Evolutionary conservation across 2,888 invertebrate species (phyloP), one percentile per base, ranked within the genome.

Genomic region (Noctua pronuba): DNA sequence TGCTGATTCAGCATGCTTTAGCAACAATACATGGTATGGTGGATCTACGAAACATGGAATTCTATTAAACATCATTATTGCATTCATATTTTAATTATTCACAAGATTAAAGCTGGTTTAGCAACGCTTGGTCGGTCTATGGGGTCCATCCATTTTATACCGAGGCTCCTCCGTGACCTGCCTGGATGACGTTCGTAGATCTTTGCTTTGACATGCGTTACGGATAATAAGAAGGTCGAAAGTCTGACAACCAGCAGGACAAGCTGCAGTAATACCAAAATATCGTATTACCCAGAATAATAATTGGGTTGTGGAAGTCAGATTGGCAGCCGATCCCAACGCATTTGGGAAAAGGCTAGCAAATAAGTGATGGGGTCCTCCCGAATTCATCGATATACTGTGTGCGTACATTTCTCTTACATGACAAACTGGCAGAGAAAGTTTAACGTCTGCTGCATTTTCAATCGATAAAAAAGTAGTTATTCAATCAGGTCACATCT

Each of bases 401-500:
- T 8, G 60, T 35, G 24, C 38, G 52, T 76, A 55, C 28, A 68
- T 78, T 75, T 69, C 77, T 41, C 62, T 21, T 21, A 18, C 68
- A 82, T 69, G 78, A 69, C 78, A 82, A 78, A 74, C 69, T 60
- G 60, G 41, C 71, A 77, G 81, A 83, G 73, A 82, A 82, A 83
- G 83, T 83, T 31, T 44, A 62, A 78, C 81, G 81, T 73, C 46
- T 46, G 28, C 65, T 83, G 73, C 65, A 78, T 83, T 82, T 67
- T 44, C 41, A 81, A 82, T 72, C 8, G 41, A 71, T 77, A 31
- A 69, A 64, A 67, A 55, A 44, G 62, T 77, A 66, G 35, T 81
- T 82, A 38, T 80, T 46, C 24, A 82, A 60, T 38, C 73, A 38
- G 21, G 52, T 78, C 79, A 82, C 68, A 77, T 38, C 44, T 21